Evolutionary conservation across 2,797 vertebrate genomes (phyloP).

Genomic region (Falco rusticolus): DNA sequence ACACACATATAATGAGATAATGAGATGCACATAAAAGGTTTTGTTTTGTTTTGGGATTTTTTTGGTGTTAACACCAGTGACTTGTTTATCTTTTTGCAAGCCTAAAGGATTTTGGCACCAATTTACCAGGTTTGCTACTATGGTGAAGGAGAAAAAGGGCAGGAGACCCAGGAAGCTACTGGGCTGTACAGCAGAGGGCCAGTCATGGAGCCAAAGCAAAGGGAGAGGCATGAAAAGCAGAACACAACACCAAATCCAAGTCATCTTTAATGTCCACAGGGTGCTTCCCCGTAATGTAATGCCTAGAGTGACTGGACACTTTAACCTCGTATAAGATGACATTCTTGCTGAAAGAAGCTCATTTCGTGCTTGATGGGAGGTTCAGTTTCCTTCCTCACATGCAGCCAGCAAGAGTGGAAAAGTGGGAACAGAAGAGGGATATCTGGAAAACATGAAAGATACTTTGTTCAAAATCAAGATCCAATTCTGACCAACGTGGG

Average conservation of each 20-base stretch:
- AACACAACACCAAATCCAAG: neutral
- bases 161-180: neutral
- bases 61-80: neutral
- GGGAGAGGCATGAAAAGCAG: neutral
- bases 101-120: neutral
- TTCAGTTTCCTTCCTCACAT: neutral
- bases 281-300: neutral
- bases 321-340: neutral
- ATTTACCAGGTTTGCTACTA: neutral
- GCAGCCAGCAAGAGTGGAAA: neutral
- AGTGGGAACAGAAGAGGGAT: neutral
- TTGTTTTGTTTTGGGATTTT: rapidly evolving
- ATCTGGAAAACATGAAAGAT: neutral
- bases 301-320: neutral
- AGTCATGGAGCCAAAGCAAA: neutral
- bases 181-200: neutral
- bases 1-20: neutral
- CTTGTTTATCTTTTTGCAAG: neutral
- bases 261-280: neutral
- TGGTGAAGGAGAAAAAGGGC: neutral
- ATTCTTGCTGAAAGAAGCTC: neutral
- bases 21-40: neutral
- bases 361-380: neutral
- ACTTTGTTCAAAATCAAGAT: neutral
- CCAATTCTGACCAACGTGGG: neutral